These are phyloP conservation scores for Philhelius pedissequus DNA, from an alignment of 2,888 invertebrate species.

Conservation along the genomic window DNA sequence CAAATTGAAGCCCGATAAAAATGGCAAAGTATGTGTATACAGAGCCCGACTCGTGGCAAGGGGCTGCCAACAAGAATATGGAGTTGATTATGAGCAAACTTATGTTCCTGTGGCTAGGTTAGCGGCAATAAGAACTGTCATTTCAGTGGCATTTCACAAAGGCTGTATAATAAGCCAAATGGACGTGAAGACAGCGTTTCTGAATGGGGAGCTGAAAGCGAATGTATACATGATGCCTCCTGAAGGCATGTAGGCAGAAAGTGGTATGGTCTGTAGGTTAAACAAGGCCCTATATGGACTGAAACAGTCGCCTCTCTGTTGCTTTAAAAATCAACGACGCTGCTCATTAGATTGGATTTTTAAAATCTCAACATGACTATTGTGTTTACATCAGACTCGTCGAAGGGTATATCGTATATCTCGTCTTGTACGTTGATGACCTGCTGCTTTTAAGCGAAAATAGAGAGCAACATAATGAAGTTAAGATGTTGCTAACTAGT, in stretches of 20 bases:
- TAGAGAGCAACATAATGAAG: neutral
- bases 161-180: conserved; percentile 13
- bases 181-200: conserved; percentile 22
- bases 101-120: conserved; percentile 5
- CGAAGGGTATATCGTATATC: neutral
- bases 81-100: too few species aligned
- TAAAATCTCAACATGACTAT: conserved; percentile 24
- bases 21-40: too few species aligned
- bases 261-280: neutral
- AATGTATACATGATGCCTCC: conserved; percentile 2
- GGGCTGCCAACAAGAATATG: too few species aligned
- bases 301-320: conserved; percentile 29
- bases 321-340: conserved; percentile 22
- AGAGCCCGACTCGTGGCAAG: too few species aligned
- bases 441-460: neutral
- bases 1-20: too few species aligned
- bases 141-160: conserved; percentile 4
- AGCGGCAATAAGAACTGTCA: neutral
- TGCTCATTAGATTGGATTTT: conserved; percentile 8
- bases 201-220: neutral
- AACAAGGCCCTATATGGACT: too few species aligned
- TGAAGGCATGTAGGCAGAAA: neutral
- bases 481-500: neutral
- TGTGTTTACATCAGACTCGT: conserved; percentile 1
- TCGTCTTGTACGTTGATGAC: conserved; percentile 1